Base-by-base conservation (phyloP, 2,888 invertebrate species). In the Mythimna albipuncta region DNA sequence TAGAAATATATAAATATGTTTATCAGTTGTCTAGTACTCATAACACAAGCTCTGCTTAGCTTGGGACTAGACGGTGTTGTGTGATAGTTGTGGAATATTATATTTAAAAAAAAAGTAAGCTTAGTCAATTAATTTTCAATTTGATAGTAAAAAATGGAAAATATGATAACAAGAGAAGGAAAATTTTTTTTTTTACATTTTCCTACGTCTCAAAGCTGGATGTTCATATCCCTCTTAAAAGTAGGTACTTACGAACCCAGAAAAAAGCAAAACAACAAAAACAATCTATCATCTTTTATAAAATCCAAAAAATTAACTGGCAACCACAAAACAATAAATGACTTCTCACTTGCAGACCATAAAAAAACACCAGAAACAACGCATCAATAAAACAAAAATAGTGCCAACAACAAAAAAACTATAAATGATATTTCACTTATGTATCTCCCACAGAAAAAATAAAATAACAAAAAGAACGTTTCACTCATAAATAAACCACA, bases 381-480 rank as follows among this genome's bases (percentile, higher is more conserved):
- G 26, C 26, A 26, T 26, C 26, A 26, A 26, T 26, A 26, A 26
- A 26, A 26, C 26, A 26, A 26, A 26, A 26, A 26, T 26, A 26
- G 26, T 26, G 26, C 26, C 26, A 26, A 26, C 26, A 26, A 26
- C 6, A 62, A 69, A 71, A 67, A 65, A 64, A 64, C 44, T 54
- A 75, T 13, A 32, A 6, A n/a, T n/a, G 41, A 55, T 47, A 62
- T 62, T 67, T 58, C 35, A 13, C 55, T 50, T 61, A 72, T 68
- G 73, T 67, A 5, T 5, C 2, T 5, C 16, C 47, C 16, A 16
- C 47, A 47, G 0, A 47, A 19, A 47, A 47, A 47, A 47, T 5
- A 16, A 47, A 47, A 47, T 4, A 9, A 13, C 13, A 16, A 47
- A 44, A 44, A 44, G 4, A 44, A 44, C 13, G 44, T 44, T 44